phyloP scores from a whole-genome alignment of 2,113 vertebrate genomes.

The cat (Felis catus) region DNA sequence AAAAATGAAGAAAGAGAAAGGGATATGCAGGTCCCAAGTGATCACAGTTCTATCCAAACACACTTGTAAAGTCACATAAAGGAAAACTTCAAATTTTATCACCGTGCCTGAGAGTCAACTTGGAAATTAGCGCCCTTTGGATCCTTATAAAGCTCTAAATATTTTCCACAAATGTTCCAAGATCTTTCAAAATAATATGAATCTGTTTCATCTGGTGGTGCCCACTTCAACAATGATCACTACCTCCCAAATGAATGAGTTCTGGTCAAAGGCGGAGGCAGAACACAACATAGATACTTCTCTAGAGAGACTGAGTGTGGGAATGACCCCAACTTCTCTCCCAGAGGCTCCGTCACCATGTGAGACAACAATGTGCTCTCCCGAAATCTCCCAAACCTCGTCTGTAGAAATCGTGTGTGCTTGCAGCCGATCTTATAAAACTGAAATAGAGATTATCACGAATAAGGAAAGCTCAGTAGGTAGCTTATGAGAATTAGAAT shows the following conservation, averaged over 20 bases:
- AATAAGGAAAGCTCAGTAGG: background rate
- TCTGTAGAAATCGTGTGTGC: background rate
- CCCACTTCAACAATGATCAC: background rate
- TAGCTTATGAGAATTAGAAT: background rate
- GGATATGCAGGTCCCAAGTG: no score
- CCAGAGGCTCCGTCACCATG: background rate
- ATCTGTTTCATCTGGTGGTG: background rate
- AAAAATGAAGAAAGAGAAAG: background rate
- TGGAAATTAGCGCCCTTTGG: background rate
- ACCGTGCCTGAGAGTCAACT: background rate
- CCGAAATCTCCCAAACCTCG: background rate
- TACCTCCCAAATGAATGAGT: background rate
- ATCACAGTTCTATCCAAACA: background rate
- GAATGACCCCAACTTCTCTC: no score
- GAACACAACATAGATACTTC: rapidly evolving
- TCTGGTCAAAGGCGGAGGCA: background rate
- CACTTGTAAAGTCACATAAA: background rate
- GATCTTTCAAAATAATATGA: background rate
- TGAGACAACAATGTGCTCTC: background rate
- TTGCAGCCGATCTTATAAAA: background rate
- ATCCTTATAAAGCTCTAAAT: background rate
- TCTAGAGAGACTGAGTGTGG: background rate
- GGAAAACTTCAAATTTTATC: background rate
- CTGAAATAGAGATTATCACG: background rate
- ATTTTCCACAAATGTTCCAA: background rate